Evolutionary conservation across 2,888 invertebrate genomes (phyloP), one percentile per base, ranked within the genome.

Genomic region (Morpho deidamia): DNA sequence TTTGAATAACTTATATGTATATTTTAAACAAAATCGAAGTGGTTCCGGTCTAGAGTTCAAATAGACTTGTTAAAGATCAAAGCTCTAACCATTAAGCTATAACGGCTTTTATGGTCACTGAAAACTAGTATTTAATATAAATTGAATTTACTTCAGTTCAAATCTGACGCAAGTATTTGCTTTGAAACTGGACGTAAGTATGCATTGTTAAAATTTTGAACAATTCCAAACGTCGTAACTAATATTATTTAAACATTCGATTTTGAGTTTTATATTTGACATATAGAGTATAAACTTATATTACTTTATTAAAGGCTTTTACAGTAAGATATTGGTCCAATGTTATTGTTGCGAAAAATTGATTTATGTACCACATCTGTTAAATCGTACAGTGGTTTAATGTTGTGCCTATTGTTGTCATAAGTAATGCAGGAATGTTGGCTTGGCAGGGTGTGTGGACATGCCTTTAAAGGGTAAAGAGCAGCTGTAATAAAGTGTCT

Each of bases 331-430:
- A 43, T 34, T 38, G 42, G 47, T 43, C 40, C 11, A 45, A 41
- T 44, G 63, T 56, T 68, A 80, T 84, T 85, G 83, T 87, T 87
- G 86, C 86, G 86, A 85, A 86, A 86, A 87, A 87, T 85, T 87
- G 85, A 87, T 87, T 87, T 87, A 87, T 81, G 83, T 73, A 77
- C 74, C 72, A 80, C 84, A 85, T 85, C 83, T 83, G 80, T 83
- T 80, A 69, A 69, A 65, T 66, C 68, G 65, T 65, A 60, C 56
- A 60, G 58, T 55, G 63, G 69, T 71, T 72, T 72, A 72, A 72
- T 71, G 68, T 68, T 70, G 69, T 75, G 23, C 8, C 49, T 49
- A 74, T 73, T 78, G 71, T 72, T 63, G 60, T 60, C 56, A 55
- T 65, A 68, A 69, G 62, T 68, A 69, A 71, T 62, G 58, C 60